These are phyloP conservation scores for Cryptotermes secundus DNA, from an alignment of 1,140 invertebrate genomes.

Conservation along the genomic window DNA sequence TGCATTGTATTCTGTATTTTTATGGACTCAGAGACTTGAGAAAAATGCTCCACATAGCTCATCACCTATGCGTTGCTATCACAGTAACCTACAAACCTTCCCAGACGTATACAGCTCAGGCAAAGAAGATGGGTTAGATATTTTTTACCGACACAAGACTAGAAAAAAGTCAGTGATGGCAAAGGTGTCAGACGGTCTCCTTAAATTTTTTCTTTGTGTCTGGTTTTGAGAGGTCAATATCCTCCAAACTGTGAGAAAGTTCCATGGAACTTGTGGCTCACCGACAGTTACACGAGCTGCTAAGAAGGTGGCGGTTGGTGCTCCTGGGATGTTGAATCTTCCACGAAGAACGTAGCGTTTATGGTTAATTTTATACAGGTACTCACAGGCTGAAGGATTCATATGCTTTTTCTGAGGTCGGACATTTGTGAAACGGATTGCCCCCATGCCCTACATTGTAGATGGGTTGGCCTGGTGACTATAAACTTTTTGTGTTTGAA, in stretches of 20 bases:
- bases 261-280: not conserved
- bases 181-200: not conserved
- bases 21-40: not conserved
- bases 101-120: not conserved
- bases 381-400: not conserved
- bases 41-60: not conserved
- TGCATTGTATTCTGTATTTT: no score
- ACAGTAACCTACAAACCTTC: not conserved
- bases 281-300: not conserved
- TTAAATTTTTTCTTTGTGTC: slow-evolving; percentile 5
- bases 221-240: slow-evolving; percentile 20
- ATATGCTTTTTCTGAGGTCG: not conserved
- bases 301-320: not conserved
- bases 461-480: not conserved
- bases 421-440: not conserved
- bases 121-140: not conserved
- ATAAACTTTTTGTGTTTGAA: not conserved
- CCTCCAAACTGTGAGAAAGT: slow-evolving; percentile 25
- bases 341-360: not conserved
- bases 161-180: not conserved
- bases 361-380: not conserved
- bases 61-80: not conserved
- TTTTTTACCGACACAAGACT: not conserved
- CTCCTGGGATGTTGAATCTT: not conserved
- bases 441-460: not conserved